These are phyloP conservation scores for Drosophila rufa DNA, from an alignment of 1,140 invertebrate genomes.

Conservation along the genomic window DNA sequence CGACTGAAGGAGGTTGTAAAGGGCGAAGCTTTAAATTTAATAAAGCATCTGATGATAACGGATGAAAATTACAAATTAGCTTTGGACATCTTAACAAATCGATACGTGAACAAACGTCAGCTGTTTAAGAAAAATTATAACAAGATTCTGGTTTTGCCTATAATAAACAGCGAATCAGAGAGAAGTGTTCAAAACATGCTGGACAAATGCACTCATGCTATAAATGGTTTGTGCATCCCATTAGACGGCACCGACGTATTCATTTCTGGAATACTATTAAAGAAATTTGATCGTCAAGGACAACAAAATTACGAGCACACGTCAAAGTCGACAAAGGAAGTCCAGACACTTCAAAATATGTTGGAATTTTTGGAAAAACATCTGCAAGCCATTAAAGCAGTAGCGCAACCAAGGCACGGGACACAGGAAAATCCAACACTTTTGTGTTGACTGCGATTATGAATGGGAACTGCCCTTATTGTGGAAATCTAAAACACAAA, in stretches of 20 bases:
- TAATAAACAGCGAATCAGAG: too few species aligned
- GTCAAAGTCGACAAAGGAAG: background rate
- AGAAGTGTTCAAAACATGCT: too few species aligned
- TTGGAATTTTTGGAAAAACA: conserved; percentile 7
- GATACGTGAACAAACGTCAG: too few species aligned
- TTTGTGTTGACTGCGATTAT: background rate
- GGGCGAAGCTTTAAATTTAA: background rate
- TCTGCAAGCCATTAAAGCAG: background rate
- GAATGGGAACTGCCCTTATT: too few species aligned
- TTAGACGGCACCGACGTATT: background rate
- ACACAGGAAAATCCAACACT: background rate
- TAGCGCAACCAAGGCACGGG: background rate
- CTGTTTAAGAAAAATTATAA: too few species aligned
- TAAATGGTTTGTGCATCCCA: background rate
- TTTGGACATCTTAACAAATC: too few species aligned
- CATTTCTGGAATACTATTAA: background rate
- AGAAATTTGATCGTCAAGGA: conserved; percentile 3
- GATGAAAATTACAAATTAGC: too few species aligned
- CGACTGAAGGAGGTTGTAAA: background rate
- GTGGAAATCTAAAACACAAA: too few species aligned
- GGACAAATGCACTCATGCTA: background rate
- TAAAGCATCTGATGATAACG: too few species aligned
- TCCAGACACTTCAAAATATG: background rate
- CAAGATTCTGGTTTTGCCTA: too few species aligned
- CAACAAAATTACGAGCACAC: background rate